Evolutionary conservation across 2,888 invertebrate genomes (phyloP), one percentile per base, ranked within the genome.

Genomic region (Emmelina monodactyla): DNA sequence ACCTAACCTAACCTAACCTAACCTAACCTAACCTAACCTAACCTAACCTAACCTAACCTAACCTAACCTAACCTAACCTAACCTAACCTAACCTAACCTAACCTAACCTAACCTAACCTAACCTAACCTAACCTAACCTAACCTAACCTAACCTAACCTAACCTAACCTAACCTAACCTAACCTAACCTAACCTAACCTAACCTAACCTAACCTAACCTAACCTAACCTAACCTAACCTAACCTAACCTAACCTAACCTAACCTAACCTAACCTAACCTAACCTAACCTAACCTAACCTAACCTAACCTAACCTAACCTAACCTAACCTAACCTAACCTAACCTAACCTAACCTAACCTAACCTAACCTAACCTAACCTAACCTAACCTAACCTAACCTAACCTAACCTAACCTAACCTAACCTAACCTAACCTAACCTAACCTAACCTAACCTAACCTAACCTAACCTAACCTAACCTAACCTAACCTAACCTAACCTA

Each of bases 1-100:
- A 44, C 43, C 44, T 43, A 44, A 46, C 44, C 44, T 46, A 46
- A 46, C 44, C 44, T 43, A 46, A 43, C 43, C 44, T 44, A 44
- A 44, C 41, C 42, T 44, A 46, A 44, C 43, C 43, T 44, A 46
- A 44, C 43, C 42, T 40, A 44, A 41, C 43, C 42, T 41, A 43
- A 41, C 43, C 41, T 41, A 44, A 38, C 43, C 39, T 39, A 42
- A 42, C 43, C 43, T 43, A 46, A 43, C 42, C 41, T 41, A 45
- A 43, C 40, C 42, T 42, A 42, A 40, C 40, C 43, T 39, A 43
- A 41, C 41, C 42, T 39, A 41, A 40, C 38, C 40, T 39, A 38
- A 37, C 40, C 38, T 41, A 35, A 35, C 37, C 35, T 37, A 45
- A 44, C 41, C 35, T 41, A 37, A 38, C 37, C 40, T 39, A 37